Conservation (phyloP, 1,140 invertebrate genomes). For the Leptinotarsa defecta region DNA sequence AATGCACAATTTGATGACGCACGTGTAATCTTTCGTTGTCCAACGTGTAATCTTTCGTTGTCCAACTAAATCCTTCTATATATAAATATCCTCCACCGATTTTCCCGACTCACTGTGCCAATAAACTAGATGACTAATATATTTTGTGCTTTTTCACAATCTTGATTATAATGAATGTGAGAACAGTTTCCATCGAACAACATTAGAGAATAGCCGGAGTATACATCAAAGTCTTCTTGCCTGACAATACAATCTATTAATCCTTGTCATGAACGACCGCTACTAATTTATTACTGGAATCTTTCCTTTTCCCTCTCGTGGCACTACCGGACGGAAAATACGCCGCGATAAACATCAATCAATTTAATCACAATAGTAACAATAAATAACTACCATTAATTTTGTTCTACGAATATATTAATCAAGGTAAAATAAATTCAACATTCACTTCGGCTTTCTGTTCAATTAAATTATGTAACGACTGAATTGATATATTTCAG, state of each 20-base stretch:
- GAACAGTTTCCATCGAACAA: slow-evolving; percentile 50
- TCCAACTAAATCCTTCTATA: slow-evolving; percentile 21
- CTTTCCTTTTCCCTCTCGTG: slow-evolving; percentile 25
- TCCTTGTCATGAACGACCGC: slow-evolving; percentile 51
- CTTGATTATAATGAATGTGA: slow-evolving; percentile 53
- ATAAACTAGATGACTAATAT: slow-evolving; percentile 20
- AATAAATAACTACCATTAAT: slow-evolving; percentile 43
- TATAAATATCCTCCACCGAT: slow-evolving; percentile 9
- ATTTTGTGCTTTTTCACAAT: slow-evolving; percentile 19
- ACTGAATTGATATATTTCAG: slow-evolving; percentile 7
- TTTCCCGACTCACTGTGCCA: neutral
- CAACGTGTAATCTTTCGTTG: too few relatives aligned
- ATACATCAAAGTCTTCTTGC: slow-evolving; percentile 54
- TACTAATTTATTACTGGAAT: slow-evolving; percentile 53
- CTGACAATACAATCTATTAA: slow-evolving; percentile 56
- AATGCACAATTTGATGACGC: too few relatives aligned
- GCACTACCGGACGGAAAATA: slow-evolving; percentile 43
- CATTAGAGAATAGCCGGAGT: slow-evolving; percentile 47
- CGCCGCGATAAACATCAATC: slow-evolving; percentile 46
- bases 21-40: too few relatives aligned
- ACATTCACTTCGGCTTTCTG: slow-evolving; percentile 14
- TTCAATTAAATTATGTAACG: slow-evolving; percentile 21
- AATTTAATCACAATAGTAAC: slow-evolving; percentile 43
- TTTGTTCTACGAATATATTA: slow-evolving; percentile 35
- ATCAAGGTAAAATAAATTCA: slow-evolving; percentile 27